Percentiles rank a stretch among this genome's conserved stretches.
phyloP scores from a whole-genome alignment of 1,140 invertebrate species.

The Hylyphantes graminicola region DNA sequence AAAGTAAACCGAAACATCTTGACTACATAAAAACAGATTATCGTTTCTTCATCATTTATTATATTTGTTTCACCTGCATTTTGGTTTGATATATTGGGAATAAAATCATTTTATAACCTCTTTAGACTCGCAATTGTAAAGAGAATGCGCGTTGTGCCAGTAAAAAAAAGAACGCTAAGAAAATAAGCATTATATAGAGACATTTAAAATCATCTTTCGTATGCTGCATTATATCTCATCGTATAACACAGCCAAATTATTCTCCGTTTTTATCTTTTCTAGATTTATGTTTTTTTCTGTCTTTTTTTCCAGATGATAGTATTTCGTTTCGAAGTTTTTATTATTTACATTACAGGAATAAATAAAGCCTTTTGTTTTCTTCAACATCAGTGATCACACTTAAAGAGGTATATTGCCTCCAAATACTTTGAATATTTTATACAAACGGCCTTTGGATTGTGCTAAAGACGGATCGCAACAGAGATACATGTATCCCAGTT shows the following conservation, averaged over 20 bases:
- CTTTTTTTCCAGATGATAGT: constrained; percentile 42
- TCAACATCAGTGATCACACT: constrained; percentile 46
- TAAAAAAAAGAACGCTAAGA: constrained; percentile 44
- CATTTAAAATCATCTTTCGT: constrained; percentile 58
- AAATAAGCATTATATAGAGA: constrained; percentile 50
- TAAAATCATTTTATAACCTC: constrained; percentile 57
- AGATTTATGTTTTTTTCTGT: constrained; percentile 49
- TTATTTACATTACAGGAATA: constrained; percentile 49
- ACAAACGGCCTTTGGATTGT: constrained; percentile 33
- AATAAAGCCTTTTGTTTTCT: constrained; percentile 54
- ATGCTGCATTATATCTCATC: constrained; percentile 45
- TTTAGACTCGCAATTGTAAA: constrained; percentile 55
- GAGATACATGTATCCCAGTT: no score
- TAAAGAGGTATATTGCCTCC: constrained; percentile 41
- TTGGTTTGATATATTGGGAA: constrained; percentile 39
- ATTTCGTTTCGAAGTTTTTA: constrained; percentile 36
- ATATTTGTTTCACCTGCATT: constrained; percentile 48
- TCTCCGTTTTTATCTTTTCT: constrained; percentile 24
- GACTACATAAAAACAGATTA: constrained; percentile 40
- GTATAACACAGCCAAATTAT: constrained; percentile 50
- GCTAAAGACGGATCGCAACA: constrained; percentile 12
- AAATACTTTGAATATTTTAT: constrained; percentile 58
- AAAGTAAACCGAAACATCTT: no score
- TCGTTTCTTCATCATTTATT: constrained; percentile 33
- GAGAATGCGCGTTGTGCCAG: constrained; percentile 51